Percentiles rank a stretch among this genome's conserved stretches.
Conservation (phyloP, 2,113 vertebrate genomes). For the Danio rerio region DNA sequence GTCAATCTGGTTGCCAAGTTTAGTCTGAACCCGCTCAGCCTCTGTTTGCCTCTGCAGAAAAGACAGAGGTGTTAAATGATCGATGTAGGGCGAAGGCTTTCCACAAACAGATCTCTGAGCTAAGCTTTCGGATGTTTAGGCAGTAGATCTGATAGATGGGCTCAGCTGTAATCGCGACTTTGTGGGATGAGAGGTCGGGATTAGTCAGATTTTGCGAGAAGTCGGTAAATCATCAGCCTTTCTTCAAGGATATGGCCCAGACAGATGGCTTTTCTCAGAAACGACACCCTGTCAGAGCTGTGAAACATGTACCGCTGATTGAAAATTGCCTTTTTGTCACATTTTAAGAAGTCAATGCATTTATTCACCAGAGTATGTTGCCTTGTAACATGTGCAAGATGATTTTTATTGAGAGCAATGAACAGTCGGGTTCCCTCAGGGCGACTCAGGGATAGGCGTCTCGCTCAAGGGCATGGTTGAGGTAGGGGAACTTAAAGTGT, state of each 20-base stretch:
- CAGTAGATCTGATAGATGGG: neutral
- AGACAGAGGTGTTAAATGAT: constrained; percentile 33
- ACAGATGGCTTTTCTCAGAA: constrained; percentile 14
- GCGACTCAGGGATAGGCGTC: neutral
- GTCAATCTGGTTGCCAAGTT: neutral
- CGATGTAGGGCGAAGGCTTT: neutral
- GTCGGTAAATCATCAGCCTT: neutral
- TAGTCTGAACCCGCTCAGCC: neutral
- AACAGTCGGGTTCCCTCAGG: constrained; percentile 3
- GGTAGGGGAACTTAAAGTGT: neutral
- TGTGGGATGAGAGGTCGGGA: neutral
- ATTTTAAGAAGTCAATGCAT: constrained; percentile 8
- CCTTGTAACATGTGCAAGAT: neutral
- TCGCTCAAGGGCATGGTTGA: constrained; percentile 21
- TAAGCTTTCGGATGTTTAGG: neutral
- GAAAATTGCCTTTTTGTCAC: constrained; percentile 10
- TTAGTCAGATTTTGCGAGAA: neutral
- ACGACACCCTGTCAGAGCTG: constrained; percentile 25
- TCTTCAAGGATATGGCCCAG: neutral
- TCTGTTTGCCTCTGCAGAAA: neutral
- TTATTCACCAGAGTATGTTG: neutral
- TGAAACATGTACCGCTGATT: constrained; percentile 11
- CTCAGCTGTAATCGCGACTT: neutral
- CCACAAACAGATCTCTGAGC: neutral
- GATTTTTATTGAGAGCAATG: constrained; percentile 18